phyloP scores from a whole-genome alignment of 2,113 vertebrate genomes.

The Clinocottus analis region DNA sequence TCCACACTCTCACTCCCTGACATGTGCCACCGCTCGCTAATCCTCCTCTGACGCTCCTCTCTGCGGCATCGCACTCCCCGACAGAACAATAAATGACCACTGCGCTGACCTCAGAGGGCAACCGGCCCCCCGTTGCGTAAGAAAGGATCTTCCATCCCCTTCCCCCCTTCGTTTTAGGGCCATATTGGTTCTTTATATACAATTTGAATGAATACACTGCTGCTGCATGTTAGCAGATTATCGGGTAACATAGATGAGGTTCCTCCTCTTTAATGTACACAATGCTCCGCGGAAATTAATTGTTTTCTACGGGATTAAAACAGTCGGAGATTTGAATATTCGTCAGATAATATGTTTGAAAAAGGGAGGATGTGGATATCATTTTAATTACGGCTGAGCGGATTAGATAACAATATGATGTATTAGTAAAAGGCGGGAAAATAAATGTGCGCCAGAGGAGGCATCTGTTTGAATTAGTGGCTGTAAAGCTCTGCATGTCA shows the following conservation, averaged over 20 bases:
- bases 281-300: slow-evolving; percentile 41
- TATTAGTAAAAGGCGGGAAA: slow-evolving; percentile 64
- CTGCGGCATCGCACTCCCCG: slow-evolving; percentile 43
- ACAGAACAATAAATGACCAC: slow-evolving; percentile 64
- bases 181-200: slow-evolving; percentile 14
- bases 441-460: slow-evolving; percentile 39
- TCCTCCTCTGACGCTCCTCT: slow-evolving; percentile 66
- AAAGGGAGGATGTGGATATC: slow-evolving; percentile 64
- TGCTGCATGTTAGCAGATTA: slow-evolving; percentile 24
- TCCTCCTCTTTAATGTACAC: slow-evolving; percentile 5
- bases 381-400: slow-evolving; percentile 70
- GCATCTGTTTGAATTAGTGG: slow-evolving; percentile 57
- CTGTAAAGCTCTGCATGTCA: slow-evolving; percentile 52
- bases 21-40: slow-evolving; percentile 78
- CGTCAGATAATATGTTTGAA: slow-evolving; percentile 48
- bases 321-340: slow-evolving; percentile 60
- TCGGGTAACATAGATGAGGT: not conserved
- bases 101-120: slow-evolving; percentile 45
- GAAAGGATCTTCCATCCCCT: not conserved
- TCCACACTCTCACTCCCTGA: slow-evolving; percentile 77
- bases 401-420: slow-evolving; percentile 70
- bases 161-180: not conserved
- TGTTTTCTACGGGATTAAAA: slow-evolving; percentile 62
- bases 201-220: not conserved
- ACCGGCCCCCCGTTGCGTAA: slow-evolving; percentile 2